phyloP scores from a whole-genome alignment of 2,113 vertebrate genomes.

The Nicator chloris region DNA sequence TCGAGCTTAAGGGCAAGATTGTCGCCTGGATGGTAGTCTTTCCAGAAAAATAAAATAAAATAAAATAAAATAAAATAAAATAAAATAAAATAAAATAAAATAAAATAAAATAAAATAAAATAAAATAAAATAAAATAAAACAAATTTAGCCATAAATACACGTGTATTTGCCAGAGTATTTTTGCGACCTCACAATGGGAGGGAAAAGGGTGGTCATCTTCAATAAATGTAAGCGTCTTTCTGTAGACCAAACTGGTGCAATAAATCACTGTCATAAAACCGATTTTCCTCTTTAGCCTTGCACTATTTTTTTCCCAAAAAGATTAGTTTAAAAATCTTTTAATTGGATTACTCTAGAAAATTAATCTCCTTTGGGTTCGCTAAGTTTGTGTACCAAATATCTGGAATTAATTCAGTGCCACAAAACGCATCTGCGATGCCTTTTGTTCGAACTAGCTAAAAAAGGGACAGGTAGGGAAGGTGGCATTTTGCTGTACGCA shows the following conservation, averaged over 20 bases:
- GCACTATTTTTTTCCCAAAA: not conserved
- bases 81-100: not conserved
- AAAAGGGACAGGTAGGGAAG: not conserved
- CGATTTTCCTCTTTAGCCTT: constrained; percentile 16
- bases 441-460: not conserved
- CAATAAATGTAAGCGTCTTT: not conserved
- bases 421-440: not conserved
- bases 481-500: not conserved
- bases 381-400: constrained; percentile 72
- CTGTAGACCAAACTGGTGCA: not conserved
- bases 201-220: not conserved
- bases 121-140: not conserved
- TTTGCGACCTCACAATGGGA: not conserved
- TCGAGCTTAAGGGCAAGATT: not conserved
- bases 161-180: not conserved
- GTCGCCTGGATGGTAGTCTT: not conserved
- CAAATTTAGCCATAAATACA: not conserved
- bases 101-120: not conserved
- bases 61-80: not conserved
- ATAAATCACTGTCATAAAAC: constrained; percentile 63
- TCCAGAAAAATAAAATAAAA: not conserved
- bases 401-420: constrained; percentile 46
- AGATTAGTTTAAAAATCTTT: constrained; percentile 77
- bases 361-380: constrained; percentile 73
- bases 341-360: constrained; percentile 77